Evolutionary conservation across 2,888 invertebrate species (phyloP), one percentile per base, ranked within the genome.

Genomic region (Eupithecia vulgata): DNA sequence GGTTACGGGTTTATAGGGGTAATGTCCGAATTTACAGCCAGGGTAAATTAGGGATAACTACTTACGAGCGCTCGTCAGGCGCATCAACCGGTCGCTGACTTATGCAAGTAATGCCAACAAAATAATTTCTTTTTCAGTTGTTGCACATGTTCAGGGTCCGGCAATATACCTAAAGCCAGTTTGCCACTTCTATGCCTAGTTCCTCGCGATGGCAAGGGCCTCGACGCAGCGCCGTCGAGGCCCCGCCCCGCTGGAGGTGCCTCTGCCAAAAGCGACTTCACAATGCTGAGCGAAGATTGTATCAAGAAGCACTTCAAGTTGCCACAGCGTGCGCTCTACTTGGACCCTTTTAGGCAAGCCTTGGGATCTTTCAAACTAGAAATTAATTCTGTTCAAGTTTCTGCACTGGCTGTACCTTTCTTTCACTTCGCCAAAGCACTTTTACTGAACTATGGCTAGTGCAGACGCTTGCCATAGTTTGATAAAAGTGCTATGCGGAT

Each of bases 121-220:
- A 30, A 15, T 12, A 15, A 59, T 59, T 17, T 65, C 1, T 37
- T 69, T 75, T 75, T 0, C 81, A 91, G 91, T 81, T 91, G 91
- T 82, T 93, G 93, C 80, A 75, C 85, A 30, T 91, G 91, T 78
- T 48, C 83, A 65, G 83, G 83, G 34, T 77, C 81, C 30, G 72
- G 72, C 21, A 74, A 81, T 69, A 79, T 78, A 34, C 81, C 78
- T 13, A 83, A 84, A 21, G 65, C 86, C 8, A 82, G 79, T 73
- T 80, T 91, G 77, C 93, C 93, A 0, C 84, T 94, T 52, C 88
- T 93, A 75, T 93, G 93, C 79, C 82, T 94, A 71, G 93, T 93
- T 70, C 93, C 93, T 0, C 88, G 90, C 25, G 89, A 88, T 13
- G 87, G 79, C 0, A 79, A 78, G 5, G 25, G n/a, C 65, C 40